These are phyloP conservation scores for Homalodisca vitripennis DNA, from an alignment of 1,140 invertebrate genomes.

Conservation along the genomic window DNA sequence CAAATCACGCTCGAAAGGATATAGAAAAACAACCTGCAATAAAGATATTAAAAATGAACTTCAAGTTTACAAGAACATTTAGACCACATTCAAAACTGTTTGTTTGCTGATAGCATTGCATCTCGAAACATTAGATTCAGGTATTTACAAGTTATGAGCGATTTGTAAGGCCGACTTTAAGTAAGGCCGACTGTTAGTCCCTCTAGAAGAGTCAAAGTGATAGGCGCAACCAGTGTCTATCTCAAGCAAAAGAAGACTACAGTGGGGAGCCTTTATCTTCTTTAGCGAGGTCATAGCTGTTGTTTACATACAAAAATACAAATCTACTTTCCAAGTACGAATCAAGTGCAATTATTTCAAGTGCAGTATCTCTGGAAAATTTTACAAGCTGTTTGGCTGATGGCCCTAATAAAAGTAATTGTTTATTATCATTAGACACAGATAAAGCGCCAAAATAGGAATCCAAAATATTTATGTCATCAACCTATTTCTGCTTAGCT, in stretches of 20 bases:
- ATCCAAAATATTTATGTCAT: constrained; percentile 8
- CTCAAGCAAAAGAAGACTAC: not conserved
- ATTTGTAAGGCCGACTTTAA: not conserved
- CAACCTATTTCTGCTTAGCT: not conserved
- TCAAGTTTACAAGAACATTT: not conserved
- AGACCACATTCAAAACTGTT: constrained; percentile 8
- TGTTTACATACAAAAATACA: constrained; percentile 5
- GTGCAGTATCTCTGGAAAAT: not conserved
- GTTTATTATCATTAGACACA: not conserved
- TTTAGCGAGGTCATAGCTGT: not conserved
- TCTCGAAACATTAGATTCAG: not conserved
- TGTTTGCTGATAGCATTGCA: not conserved
- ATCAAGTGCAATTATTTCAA: not conserved
- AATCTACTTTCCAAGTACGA: not conserved
- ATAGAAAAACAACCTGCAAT: not conserved
- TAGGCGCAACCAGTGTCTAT: not conserved
- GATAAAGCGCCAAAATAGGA: not conserved
- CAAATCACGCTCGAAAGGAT: not conserved
- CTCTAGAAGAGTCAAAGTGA: not conserved
- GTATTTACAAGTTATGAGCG: not conserved
- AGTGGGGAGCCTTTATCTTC: not conserved
- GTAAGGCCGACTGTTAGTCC: not conserved
- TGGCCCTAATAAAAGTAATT: not conserved
- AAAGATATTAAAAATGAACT: not conserved
- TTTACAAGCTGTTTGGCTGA: not conserved